Conservation (phyloP, 2,797 vertebrate genomes). For the Chromobotia macracanthus region DNA sequence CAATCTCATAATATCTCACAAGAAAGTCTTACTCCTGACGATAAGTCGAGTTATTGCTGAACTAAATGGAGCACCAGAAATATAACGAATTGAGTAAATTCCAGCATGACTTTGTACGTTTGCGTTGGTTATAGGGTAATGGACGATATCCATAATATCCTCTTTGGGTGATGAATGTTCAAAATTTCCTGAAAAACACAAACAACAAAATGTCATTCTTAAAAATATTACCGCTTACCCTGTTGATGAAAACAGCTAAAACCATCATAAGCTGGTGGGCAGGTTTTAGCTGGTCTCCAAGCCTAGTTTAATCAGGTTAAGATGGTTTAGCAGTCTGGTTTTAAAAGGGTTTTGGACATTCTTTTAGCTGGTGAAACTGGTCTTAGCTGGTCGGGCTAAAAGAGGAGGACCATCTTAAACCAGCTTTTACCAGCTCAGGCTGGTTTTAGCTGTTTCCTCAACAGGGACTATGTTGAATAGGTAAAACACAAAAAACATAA, state of each 20-base stretch:
- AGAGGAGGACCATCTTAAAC: no score
- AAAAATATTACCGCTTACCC: neutral
- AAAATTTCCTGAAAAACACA: conserved; percentile 59
- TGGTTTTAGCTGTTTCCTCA: no score
- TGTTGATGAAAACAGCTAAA: neutral
- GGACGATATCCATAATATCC: conserved; percentile 76
- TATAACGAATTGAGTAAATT: conserved; percentile 83
- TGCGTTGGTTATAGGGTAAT: conserved; percentile 71
- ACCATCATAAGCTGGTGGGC: no score
- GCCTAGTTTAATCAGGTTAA: no score
- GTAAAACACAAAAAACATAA: no score
- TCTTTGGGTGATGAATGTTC: conserved; percentile 79
- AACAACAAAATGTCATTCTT: neutral
- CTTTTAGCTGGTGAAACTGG: no score
- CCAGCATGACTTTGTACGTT: conserved; percentile 74
- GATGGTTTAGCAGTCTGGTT: no score
- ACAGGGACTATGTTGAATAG: no score
- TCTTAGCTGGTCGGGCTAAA: no score
- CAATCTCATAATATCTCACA: neutral
- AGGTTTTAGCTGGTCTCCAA: no score
- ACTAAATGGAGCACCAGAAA: conserved; percentile 78
- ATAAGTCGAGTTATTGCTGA: conserved; percentile 85
- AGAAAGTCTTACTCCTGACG: conserved; percentile 81
- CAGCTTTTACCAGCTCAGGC: no score
- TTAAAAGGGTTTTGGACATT: no score